These are phyloP conservation scores for Camelus dromedarius DNA, from an alignment of 2,113 vertebrate genomes.

Conservation along the genomic window DNA sequence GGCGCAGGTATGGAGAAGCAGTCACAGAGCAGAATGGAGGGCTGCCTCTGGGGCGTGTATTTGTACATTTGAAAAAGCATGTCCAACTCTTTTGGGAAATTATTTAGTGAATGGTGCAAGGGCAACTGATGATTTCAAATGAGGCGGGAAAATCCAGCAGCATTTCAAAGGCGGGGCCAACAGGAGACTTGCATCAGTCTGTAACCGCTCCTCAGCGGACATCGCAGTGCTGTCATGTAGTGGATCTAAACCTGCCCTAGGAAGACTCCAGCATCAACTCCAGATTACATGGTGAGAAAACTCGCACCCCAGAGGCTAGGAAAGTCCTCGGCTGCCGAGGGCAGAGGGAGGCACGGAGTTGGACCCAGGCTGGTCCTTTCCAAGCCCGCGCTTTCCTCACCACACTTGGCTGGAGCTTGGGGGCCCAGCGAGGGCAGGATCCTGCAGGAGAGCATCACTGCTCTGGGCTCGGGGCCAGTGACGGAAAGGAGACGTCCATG, in stretches of 20 bases:
- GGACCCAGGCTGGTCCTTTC: neutral
- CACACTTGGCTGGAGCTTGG: accelerated
- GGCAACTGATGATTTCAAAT: neutral
- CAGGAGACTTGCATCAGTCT: accelerated
- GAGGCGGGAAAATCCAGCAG: neutral
- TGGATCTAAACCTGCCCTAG: too few relatives aligned
- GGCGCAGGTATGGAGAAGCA: accelerated
- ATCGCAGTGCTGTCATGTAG: too few relatives aligned
- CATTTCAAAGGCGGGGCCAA: neutral
- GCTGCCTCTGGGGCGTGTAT: accelerated
- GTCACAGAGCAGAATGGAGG: neutral
- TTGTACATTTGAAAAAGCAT: neutral
- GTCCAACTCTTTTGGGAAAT: neutral
- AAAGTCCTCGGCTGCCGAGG: accelerated
- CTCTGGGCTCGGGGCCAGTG: accelerated
- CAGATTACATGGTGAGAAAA: too few relatives aligned
- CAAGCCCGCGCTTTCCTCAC: neutral
- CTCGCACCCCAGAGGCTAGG: too few relatives aligned
- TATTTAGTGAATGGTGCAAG: too few relatives aligned
- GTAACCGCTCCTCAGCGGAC: neutral
- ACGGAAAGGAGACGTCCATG: accelerated
- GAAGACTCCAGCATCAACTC: neutral
- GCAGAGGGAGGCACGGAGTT: accelerated
- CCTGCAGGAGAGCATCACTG: accelerated
- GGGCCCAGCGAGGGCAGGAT: accelerated